phyloP scores from a whole-genome alignment of 2,113 vertebrate species.

The Brachyistius frenatus region DNA sequence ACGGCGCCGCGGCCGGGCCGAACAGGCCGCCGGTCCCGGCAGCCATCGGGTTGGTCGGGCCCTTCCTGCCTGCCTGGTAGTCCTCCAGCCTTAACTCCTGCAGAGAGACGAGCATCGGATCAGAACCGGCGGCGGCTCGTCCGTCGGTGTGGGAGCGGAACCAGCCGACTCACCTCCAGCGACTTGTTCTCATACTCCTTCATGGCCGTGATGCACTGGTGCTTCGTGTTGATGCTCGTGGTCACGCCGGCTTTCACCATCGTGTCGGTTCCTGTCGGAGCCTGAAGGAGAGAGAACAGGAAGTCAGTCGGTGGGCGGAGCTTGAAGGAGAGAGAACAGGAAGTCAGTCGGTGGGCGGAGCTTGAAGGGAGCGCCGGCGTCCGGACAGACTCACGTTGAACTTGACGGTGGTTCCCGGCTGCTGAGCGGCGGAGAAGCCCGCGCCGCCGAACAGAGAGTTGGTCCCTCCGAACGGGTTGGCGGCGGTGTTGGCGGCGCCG shows the following conservation, averaged over 20 bases:
- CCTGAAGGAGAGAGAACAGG: constrained; percentile 76
- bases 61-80: constrained; percentile 95
- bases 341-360: too few species aligned
- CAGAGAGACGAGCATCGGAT: not conserved
- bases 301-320: too few species aligned
- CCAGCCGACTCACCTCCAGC: constrained; percentile 68
- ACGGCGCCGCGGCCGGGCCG: constrained; percentile 86
- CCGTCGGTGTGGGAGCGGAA: too few species aligned
- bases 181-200: constrained; percentile 96
- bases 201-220: constrained; percentile 99
- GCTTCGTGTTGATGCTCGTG: constrained; percentile 97
- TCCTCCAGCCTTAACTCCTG: constrained; percentile 90
- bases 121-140: not conserved
- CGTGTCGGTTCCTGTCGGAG: constrained; percentile 93
- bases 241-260: constrained; percentile 97
- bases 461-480: constrained; percentile 93
- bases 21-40: constrained; percentile 86
- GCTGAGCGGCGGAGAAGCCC: constrained; percentile 89
- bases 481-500: constrained; percentile 92
- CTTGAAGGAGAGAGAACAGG: too few species aligned
- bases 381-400: constrained; percentile 89
- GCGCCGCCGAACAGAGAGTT: constrained; percentile 92
- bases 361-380: too few species aligned
- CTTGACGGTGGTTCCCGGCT: constrained; percentile 93
- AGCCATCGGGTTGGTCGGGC: constrained; percentile 91